Percentiles rank a stretch among this genome's conserved stretches.
These are phyloP conservation scores for Sebastes oblongus DNA, from an alignment of 2,797 vertebrate species.

Conservation along the genomic window DNA sequence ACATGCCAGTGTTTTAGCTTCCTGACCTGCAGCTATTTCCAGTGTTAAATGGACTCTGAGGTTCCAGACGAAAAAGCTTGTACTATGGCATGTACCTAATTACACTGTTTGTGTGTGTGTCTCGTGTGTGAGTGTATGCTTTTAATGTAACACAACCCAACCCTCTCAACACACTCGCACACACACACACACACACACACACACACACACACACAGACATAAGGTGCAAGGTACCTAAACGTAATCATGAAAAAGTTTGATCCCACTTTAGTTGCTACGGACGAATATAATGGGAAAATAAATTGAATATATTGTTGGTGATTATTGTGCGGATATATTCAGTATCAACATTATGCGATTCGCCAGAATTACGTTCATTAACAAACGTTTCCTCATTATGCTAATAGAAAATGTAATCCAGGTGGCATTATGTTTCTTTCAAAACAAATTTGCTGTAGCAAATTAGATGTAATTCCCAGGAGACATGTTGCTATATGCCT, in stretches of 20 bases:
- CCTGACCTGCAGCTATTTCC: slow-evolving; percentile 72
- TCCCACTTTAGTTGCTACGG: background rate
- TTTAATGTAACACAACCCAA: slow-evolving; percentile 10
- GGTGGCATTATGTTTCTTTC: background rate
- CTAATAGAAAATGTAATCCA: background rate
- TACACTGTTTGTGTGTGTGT: slow-evolving; percentile 30
- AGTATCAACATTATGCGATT: no score
- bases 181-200: background rate
- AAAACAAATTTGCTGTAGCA: background rate
- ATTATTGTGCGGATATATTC: background rate
- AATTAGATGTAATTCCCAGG: background rate
- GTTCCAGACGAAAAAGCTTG: slow-evolving; percentile 58
- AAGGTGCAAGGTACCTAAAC: background rate
- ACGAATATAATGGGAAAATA: background rate
- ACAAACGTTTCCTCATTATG: background rate
- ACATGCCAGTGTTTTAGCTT: slow-evolving; percentile 44
- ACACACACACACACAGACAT: background rate
- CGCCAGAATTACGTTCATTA: background rate
- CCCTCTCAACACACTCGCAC: background rate
- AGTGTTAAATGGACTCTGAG: slow-evolving; percentile 69
- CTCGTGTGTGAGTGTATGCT: background rate
- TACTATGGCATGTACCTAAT: slow-evolving; percentile 63
- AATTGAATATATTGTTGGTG: background rate
- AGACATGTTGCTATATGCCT: background rate
- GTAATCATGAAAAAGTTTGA: background rate